These are phyloP conservation scores for Piscicola geometra DNA, from an alignment of 2,888 invertebrate genomes.

Conservation along the genomic window DNA sequence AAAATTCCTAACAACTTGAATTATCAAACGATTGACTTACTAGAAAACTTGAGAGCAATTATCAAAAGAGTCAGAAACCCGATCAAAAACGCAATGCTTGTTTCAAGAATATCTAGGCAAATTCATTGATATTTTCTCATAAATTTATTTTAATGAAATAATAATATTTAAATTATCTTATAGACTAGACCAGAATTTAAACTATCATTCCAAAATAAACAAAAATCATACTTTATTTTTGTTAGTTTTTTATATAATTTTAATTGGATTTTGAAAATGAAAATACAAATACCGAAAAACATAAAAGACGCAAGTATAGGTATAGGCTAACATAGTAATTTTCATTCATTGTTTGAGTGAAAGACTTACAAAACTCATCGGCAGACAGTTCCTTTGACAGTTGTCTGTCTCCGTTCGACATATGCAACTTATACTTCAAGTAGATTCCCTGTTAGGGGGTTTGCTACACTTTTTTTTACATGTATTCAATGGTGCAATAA, in stretches of 20 bases:
- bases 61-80: slow-evolving; percentile 66
- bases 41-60: slow-evolving; percentile 34
- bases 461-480: too few relatives aligned
- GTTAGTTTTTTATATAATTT: too few relatives aligned
- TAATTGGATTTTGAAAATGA: too few relatives aligned
- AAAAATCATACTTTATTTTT: too few relatives aligned
- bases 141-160: background rate
- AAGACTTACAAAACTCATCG: slow-evolving; percentile 81
- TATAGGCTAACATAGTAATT: background rate
- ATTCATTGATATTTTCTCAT: background rate
- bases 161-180: too few relatives aligned
- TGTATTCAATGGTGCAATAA: too few relatives aligned
- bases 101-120: slow-evolving; percentile 73
- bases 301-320: too few relatives aligned
- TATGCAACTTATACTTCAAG: slow-evolving; percentile 72
- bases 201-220: too few relatives aligned
- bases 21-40: too few relatives aligned
- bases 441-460: slow-evolving; percentile 74
- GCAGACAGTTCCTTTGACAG: slow-evolving; percentile 89
- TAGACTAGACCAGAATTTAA: too few relatives aligned
- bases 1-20: too few relatives aligned
- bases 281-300: too few relatives aligned
- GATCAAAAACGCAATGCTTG: slow-evolving; percentile 70
- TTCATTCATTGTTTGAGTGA: background rate
- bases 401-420: slow-evolving; percentile 78